These are phyloP conservation scores for Chaenodraco wilsoni DNA, from an alignment of 2,797 vertebrate species.

Conservation along the genomic window DNA sequence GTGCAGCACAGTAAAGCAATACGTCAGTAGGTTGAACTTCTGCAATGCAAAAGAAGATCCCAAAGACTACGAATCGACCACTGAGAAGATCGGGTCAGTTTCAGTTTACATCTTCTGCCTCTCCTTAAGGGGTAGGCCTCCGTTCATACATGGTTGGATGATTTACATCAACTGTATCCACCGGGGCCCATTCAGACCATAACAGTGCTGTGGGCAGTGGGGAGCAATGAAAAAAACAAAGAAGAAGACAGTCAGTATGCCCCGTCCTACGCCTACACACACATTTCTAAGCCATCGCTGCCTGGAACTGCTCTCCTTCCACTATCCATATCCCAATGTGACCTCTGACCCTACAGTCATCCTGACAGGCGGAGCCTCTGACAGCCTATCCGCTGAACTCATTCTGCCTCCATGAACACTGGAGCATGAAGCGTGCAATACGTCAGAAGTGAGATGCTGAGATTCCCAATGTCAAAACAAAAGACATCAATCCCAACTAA, in stretches of 20 bases:
- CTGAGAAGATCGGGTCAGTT: conserved; percentile 45
- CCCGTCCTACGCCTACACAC: conserved; percentile 47
- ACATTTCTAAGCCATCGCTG: conserved; percentile 32
- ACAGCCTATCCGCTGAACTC: conserved; percentile 55
- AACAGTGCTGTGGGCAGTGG: conserved; percentile 43
- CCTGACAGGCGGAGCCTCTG: conserved; percentile 54
- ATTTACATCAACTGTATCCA: conserved; percentile 59
- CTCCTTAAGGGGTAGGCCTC: conserved; percentile 45
- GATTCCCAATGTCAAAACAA: conserved; percentile 53
- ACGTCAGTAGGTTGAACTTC: conserved; percentile 7
- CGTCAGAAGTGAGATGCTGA: conserved; percentile 38
- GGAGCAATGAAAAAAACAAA: conserved; percentile 38
- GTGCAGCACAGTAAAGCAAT: neutral
- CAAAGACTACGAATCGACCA: conserved; percentile 24
- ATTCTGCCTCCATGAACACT: conserved; percentile 47
- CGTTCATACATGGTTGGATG: conserved; percentile 46
- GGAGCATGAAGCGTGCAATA: conserved; percentile 60
- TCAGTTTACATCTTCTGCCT: conserved; percentile 48
- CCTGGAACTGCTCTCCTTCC: conserved; percentile 36
- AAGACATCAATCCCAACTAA: conserved; percentile 47
- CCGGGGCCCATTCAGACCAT: conserved; percentile 57
- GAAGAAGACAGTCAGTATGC: conserved; percentile 22
- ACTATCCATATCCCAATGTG: conserved; percentile 43
- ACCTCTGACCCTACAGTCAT: conserved; percentile 62
- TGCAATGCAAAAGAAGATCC: conserved; percentile 35